Evolutionary conservation across 2,888 invertebrate species (phyloP).

Genomic region (Cataglyphis altisquamis): DNA sequence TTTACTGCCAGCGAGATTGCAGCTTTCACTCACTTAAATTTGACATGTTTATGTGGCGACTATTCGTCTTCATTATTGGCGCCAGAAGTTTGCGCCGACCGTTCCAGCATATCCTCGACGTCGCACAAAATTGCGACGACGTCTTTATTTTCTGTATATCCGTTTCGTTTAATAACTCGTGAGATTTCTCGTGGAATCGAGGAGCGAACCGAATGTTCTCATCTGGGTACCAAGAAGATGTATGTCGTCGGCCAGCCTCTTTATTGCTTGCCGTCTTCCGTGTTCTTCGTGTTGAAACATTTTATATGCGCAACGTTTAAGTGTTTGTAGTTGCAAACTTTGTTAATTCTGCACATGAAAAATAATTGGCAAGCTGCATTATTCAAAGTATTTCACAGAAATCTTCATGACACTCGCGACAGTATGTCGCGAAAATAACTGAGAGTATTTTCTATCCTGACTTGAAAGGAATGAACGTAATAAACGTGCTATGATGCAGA

Average conservation of each 20-base stretch:
- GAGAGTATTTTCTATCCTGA: background rate
- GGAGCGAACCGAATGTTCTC: slow-evolving; percentile 15
- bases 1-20: background rate
- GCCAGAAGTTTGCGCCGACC: slow-evolving; percentile 5
- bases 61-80: slow-evolving; percentile 46
- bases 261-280: background rate
- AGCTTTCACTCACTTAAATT: slow-evolving; percentile 9
- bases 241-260: background rate
- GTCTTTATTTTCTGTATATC: slow-evolving; percentile 35
- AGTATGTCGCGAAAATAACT: background rate
- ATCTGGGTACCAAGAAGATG: background rate
- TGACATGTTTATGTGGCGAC: slow-evolving; percentile 32
- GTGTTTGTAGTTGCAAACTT: background rate
- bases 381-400: background rate
- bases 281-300: background rate
- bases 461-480: background rate
- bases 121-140: slow-evolving; percentile 12
- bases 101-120: background rate
- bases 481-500: background rate
- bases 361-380: background rate
- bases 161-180: slow-evolving; percentile 15
- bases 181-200: slow-evolving; percentile 20
- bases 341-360: background rate
- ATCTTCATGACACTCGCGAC: background rate
- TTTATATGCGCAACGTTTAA: slow-evolving; percentile 11